These are phyloP conservation scores for Oryzias celebensis DNA, from an alignment of 2,113 vertebrate genomes.

Conservation along the genomic window DNA sequence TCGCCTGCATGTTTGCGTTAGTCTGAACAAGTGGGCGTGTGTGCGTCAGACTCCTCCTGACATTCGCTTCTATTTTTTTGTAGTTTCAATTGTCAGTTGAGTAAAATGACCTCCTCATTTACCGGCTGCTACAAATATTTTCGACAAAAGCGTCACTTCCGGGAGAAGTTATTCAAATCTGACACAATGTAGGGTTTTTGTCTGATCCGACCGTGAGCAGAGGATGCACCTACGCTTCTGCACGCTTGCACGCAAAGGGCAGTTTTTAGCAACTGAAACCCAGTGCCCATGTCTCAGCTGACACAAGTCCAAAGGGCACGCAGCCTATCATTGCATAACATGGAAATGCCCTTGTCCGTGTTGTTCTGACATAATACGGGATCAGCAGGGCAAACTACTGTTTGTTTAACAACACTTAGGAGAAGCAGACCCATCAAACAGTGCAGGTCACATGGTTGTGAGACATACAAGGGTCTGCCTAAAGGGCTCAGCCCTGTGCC, in stretches of 20 bases:
- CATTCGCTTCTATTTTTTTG: neutral
- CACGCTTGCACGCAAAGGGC: constrained; percentile 19
- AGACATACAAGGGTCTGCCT: neutral
- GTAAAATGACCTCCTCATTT: constrained; percentile 25
- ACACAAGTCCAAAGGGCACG: constrained; percentile 56
- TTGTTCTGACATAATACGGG: constrained; percentile 58
- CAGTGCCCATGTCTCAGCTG: constrained; percentile 40
- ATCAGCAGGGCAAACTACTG: constrained; percentile 36
- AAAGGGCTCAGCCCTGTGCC: neutral
- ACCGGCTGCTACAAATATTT: constrained; percentile 7
- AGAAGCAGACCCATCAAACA: constrained; percentile 21
- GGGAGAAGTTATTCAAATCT: constrained; percentile 12
- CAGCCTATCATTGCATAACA: constrained; percentile 61
- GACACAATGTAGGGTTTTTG: neutral
- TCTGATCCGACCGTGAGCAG: constrained; percentile 26
- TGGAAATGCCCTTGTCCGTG: constrained; percentile 30
- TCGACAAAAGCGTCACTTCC: constrained; percentile 8
- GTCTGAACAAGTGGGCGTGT: constrained; percentile 31
- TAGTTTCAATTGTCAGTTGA: constrained; percentile 5
- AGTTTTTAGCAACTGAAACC: constrained; percentile 28
- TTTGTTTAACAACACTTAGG: constrained; percentile 59
- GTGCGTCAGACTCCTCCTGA: constrained; percentile 39
- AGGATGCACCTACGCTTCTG: constrained; percentile 15
- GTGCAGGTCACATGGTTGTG: constrained; percentile 21
- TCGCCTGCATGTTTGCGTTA: constrained; percentile 36